phyloP scores from a whole-genome alignment of 2,797 vertebrate species.

The Peromyscus eremicus region DNA sequence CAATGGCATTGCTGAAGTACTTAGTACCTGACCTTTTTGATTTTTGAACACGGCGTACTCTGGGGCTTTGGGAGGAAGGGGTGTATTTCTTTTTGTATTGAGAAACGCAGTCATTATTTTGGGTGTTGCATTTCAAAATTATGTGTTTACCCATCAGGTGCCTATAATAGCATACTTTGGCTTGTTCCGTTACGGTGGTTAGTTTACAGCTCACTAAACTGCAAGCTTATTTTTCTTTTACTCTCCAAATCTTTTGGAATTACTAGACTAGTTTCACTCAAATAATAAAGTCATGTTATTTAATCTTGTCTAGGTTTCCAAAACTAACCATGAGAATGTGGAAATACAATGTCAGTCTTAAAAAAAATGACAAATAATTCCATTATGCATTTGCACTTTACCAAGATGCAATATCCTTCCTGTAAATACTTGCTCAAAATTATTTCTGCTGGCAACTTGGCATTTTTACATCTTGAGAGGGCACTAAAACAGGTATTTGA shows the following conservation, averaged over 20 bases:
- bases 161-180: neutral
- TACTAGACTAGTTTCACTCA: constrained; percentile 22
- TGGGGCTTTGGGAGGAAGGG: neutral
- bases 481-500: neutral
- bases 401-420: neutral
- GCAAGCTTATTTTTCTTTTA: neutral
- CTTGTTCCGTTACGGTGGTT: neutral
- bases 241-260: constrained; percentile 14
- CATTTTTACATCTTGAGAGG: constrained; percentile 20
- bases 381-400: neutral
- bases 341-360: neutral
- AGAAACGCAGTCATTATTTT: constrained; percentile 50
- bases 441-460: neutral
- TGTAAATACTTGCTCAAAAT: neutral
- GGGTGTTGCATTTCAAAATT: constrained; percentile 53
- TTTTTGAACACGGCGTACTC: constrained; percentile 56
- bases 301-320: constrained; percentile 52
- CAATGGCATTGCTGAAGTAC: constrained; percentile 71
- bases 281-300: constrained; percentile 15
- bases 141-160: neutral
- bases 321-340: constrained; percentile 33
- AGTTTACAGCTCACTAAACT: neutral
- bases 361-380: neutral
- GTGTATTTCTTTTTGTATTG: constrained; percentile 47
- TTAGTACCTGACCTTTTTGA: constrained; percentile 78